Evolutionary conservation across 2,797 vertebrate species (phyloP).

Genomic region (Gambelia wislizenii): DNA sequence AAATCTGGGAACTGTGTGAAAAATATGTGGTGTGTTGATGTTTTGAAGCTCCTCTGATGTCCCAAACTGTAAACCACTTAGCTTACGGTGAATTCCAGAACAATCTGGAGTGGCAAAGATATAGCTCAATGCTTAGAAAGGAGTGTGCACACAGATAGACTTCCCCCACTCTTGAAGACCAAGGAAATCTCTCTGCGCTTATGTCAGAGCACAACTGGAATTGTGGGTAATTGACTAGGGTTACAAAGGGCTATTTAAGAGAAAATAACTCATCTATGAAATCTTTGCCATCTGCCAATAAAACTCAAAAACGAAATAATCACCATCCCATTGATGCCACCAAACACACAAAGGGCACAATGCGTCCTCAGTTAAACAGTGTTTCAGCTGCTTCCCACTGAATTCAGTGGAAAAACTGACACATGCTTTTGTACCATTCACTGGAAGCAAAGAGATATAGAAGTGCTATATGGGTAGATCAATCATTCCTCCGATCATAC

Average conservation of each 20-base stretch:
- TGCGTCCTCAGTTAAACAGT: neutral
- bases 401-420: no score
- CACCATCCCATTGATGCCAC: neutral
- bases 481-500: no score
- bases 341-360: neutral
- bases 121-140: neutral
- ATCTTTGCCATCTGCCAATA: neutral
- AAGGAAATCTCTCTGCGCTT: neutral
- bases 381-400: neutral
- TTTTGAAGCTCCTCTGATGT: no score
- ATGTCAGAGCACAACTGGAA: neutral
- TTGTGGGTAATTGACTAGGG: no score
- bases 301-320: neutral
- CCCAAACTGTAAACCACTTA: no score
- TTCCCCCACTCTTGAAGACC: neutral
- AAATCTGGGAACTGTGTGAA: no score
- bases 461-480: no score
- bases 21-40: no score
- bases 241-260: neutral
- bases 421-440: neutral
- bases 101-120: neutral
- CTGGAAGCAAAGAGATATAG: neutral
- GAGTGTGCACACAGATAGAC: neutral
- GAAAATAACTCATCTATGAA: neutral
- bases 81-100: no score